Percentiles rank a stretch among this genome's conserved stretches.
phyloP scores from a whole-genome alignment of 2,888 invertebrate genomes.

The Anoncus sp. region DNA sequence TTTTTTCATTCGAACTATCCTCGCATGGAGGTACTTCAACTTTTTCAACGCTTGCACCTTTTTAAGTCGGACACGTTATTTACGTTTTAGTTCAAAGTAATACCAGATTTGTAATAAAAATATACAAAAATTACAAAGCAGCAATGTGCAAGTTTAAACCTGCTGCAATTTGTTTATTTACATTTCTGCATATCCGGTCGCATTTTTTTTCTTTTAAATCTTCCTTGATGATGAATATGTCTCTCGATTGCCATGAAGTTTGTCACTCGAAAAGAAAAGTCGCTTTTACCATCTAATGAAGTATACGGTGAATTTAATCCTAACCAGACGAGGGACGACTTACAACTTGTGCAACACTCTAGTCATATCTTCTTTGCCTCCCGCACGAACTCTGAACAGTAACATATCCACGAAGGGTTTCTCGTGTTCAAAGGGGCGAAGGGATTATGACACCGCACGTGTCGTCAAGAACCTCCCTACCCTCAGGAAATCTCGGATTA shows the following conservation, averaged over 20 bases:
- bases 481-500: conserved; percentile 62
- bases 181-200: background rate
- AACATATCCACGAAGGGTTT: conserved; percentile 42
- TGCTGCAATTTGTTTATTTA: background rate
- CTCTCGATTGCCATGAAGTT: conserved; percentile 26
- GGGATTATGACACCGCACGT: conserved; percentile 61
- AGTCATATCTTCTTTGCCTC: conserved; percentile 7
- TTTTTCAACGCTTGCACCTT: no score
- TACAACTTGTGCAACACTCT: conserved; percentile 41
- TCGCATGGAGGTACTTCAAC: no score
- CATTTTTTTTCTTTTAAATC: background rate
- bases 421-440: conserved; percentile 40
- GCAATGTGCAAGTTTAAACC: background rate
- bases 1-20: no score
- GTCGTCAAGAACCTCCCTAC: conserved; percentile 40
- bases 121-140: background rate
- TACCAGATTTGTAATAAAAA: no score
- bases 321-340: conserved; percentile 47
- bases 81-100: no score
- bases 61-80: no score
- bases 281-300: conserved; percentile 50
- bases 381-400: background rate
- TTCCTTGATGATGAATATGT: conserved; percentile 38
- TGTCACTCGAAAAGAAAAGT: conserved; percentile 48
- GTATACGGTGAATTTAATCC: conserved; percentile 52